A percentile compares a stretch with the other conserved stretches of the same genome.
These are phyloP conservation scores for Nothobranchius kuhntae DNA, from an alignment of 2,113 vertebrate genomes.

Conservation along the genomic window DNA sequence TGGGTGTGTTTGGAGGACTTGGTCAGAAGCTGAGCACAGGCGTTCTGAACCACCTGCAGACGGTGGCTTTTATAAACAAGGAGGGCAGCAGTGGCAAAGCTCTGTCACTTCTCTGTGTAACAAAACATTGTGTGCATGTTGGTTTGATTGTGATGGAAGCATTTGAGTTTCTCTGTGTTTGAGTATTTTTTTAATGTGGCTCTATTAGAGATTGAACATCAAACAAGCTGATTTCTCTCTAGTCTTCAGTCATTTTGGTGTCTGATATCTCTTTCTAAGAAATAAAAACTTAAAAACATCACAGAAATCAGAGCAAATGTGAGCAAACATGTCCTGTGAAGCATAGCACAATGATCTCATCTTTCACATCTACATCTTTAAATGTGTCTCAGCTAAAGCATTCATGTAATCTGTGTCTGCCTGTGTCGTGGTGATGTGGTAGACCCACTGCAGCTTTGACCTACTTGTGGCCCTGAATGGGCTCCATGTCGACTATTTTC, in stretches of 20 bases:
- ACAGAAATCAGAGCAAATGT: neutral
- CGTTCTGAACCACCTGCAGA: too few relatives aligned
- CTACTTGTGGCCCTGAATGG: slow-evolving; percentile 67
- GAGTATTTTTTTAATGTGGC: neutral
- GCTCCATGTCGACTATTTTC: slow-evolving; percentile 46
- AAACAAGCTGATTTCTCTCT: too few relatives aligned
- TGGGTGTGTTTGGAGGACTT: too few relatives aligned
- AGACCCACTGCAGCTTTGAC: slow-evolving; percentile 74
- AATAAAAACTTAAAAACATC: neutral
- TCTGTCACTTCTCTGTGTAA: slow-evolving; percentile 46
- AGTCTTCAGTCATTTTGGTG: too few relatives aligned
- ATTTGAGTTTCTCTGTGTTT: slow-evolving; percentile 7
- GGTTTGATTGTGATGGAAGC: too few relatives aligned
- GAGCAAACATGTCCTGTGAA: neutral
- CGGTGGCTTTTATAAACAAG: too few relatives aligned
- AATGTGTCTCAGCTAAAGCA: slow-evolving; percentile 29
- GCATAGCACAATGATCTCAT: slow-evolving; percentile 15
- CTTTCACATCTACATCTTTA: neutral
- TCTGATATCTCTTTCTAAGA: too few relatives aligned
- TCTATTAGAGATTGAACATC: too few relatives aligned
- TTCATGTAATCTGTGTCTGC: slow-evolving; percentile 71
- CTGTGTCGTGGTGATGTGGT: slow-evolving; percentile 55
- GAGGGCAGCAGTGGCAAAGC: slow-evolving; percentile 31
- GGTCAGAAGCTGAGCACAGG: too few relatives aligned
- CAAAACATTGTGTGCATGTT: too few relatives aligned